Base-by-base conservation (phyloP, 2,888 invertebrate genomes). In the Leucoma salicis region DNA sequence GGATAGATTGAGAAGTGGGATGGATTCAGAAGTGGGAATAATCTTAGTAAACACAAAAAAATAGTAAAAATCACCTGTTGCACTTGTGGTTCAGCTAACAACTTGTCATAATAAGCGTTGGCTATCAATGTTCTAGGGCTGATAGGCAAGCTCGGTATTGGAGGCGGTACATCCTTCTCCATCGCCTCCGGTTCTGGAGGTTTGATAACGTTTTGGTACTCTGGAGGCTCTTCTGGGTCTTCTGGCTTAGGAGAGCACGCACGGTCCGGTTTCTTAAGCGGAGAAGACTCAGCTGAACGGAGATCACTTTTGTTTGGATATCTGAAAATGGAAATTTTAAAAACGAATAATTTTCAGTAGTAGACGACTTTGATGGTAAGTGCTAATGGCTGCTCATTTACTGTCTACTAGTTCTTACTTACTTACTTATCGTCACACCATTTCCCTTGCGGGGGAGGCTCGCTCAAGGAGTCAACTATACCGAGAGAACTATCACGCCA, bases 91-190 rank as follows among this genome's bases (percentile, higher is more conserved):
- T 96, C 96, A 0, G 74, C 56, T 31, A 94, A 89, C 12, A 96
- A 71, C 72, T 95, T 94, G 52, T 95, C 95, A 46, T 95, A 93
- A 72, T 95, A 96, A 1, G 95, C 94, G 56, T 95, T 94, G 0
- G 95, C 95, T n/a, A 86, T 82, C 39, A 82, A 42, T 0, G 85
- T 90, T 46, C 86, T 57, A 0, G 85, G 85, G 43, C 80, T 86
- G 2, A 91, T 80, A 0, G 91, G 91, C 0, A 92, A 65, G 10
- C 90, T 90, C 0, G 91, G 88, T 21, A 89, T 87, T 0, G 88
- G 90, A 0, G 90, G 90, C 0, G 89, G 90, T 0, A 78, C 80
- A 35, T 73, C 77, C 52, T 74, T 75, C 54, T 76, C 74, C 0
- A 66, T n/a, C 10, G 71, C 47, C 34, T 57, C 64, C 13, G 72